These are phyloP conservation scores for Bedellia somnulentella DNA, from an alignment of 2,888 invertebrate genomes.

Conservation along the genomic window DNA sequence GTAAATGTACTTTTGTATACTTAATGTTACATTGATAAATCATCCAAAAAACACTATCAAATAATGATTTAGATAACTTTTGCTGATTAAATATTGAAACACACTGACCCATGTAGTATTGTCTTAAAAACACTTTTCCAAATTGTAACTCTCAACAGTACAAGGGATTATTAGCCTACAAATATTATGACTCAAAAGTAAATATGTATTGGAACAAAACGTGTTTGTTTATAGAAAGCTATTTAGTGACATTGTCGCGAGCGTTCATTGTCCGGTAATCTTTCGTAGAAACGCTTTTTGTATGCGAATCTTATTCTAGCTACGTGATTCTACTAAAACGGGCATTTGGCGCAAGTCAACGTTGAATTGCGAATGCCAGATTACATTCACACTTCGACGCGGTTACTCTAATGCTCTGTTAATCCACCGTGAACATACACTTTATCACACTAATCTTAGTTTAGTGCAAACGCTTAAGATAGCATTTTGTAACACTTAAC, in stretches of 20 bases:
- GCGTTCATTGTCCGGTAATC: conserved; percentile 52
- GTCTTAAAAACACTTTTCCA: too few relatives aligned
- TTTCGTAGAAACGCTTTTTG: conserved; percentile 47
- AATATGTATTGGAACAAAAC: too few relatives aligned
- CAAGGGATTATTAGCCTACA: too few relatives aligned
- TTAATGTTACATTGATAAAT: too few relatives aligned
- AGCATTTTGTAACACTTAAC: background rate
- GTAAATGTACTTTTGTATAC: too few relatives aligned
- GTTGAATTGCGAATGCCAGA: background rate
- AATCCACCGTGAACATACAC: background rate
- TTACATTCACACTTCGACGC: background rate
- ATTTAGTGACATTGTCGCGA: conserved; percentile 48
- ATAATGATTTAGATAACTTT: too few relatives aligned
- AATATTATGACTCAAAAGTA: too few relatives aligned
- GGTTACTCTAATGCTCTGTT: background rate
- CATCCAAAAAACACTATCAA: too few relatives aligned
- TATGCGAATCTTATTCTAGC: conserved; percentile 33
- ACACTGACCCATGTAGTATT: too few relatives aligned
- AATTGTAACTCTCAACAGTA: too few relatives aligned
- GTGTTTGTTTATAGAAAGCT: conserved; percentile 57
- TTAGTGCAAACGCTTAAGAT: background rate
- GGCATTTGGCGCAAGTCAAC: background rate
- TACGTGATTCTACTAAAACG: conserved; percentile 27
- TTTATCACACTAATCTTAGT: background rate
- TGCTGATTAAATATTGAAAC: too few relatives aligned